Base-by-base conservation (phyloP, 2,888 invertebrate species). In the Pimpla rufipes region DNA sequence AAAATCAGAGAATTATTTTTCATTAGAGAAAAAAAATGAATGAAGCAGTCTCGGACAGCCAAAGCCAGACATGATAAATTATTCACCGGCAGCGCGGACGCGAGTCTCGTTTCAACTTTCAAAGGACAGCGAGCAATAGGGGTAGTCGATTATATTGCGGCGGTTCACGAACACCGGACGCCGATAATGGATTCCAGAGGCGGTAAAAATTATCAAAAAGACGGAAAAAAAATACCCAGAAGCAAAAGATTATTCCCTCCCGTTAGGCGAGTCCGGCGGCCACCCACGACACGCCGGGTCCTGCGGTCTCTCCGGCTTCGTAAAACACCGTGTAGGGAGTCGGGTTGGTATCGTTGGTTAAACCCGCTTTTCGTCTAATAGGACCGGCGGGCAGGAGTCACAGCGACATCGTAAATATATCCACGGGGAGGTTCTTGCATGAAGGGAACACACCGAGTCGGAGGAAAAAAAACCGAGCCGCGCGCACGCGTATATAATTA, bases 131-230 rank as follows among this genome's bases (percentile, higher is more conserved):
- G 42, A 35, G 45, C 16, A 59, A 62, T 47, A 45, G 40, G 71
- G 35, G 29, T 52, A 42, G 62, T 21, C 35, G 40, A 37, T 62
- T 11, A 1, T 18, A 1, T 18, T 76, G 11, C 45, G 4, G 37
- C 45, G 52, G 35, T 67, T 77, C 23, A 45, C 18, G 82, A n/a
- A n/a, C 80, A 87, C 79, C 82, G 74, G 82, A 85, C 85, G 67
- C 81, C 81, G 77, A 78, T 87, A 88, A 87, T 84, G 81, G 80
- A 75, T 68, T 68, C 78, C 35, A 77, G 83, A 84, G 82, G 85
- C 86, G 78, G 86, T 86, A 70, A 85, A 87, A 86, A 85, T 87
- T 88, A 59, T 59, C 85, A 84, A 87, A 87, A 86, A 85, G n/a
- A n/a, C 5, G 29, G 2, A 29, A 29, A 5, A 29, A 29, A 29